Percentiles rank a stretch among this genome's conserved stretches.
Conservation (phyloP, 1,140 invertebrate species). For the Melipona quadrifasciata region DNA sequence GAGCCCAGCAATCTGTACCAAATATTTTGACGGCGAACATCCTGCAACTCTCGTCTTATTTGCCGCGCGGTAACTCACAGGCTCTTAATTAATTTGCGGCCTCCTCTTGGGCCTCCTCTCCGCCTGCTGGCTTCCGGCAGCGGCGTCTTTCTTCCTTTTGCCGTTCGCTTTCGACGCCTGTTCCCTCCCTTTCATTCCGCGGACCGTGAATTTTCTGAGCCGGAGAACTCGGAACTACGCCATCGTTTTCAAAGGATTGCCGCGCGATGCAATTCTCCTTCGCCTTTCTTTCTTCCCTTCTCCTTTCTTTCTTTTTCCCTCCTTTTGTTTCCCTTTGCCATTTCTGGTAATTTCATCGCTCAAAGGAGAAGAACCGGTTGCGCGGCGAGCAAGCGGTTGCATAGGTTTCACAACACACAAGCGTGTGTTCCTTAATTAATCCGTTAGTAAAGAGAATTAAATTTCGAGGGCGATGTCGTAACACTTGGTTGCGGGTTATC, state of each 20-base stretch:
- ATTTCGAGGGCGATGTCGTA: conserved; percentile 9
- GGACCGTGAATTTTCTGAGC: conserved; percentile 33
- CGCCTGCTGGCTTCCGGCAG: not conserved
- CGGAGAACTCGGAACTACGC: not conserved
- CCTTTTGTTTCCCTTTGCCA: not conserved
- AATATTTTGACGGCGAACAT: conserved; percentile 35
- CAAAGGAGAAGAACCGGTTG: not conserved
- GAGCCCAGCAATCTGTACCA: conserved; percentile 30
- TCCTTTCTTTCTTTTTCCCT: not conserved
- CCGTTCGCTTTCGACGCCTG: not conserved
- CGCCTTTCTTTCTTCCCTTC: too few species aligned
- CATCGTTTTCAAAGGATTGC: conserved; percentile 15
- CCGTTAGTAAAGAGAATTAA: not conserved
- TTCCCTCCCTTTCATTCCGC: conserved; percentile 19
- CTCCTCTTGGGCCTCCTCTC: conserved; percentile 8
- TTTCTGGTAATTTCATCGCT: too few species aligned
- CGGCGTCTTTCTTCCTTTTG: not conserved
- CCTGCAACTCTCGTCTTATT: conserved; percentile 51
- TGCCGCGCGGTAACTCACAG: conserved; percentile 61
- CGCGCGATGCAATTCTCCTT: not conserved
- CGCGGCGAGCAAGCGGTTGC: not conserved
- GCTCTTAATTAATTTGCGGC: conserved; percentile 75
- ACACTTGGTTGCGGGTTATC: conserved; percentile 10
- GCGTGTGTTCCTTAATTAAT: conserved; percentile 15
- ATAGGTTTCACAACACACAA: not conserved